Evolutionary conservation across 2,888 invertebrate genomes (phyloP), one percentile per base, ranked within the genome.

Genomic region (Himalopsyche tibetana): DNA sequence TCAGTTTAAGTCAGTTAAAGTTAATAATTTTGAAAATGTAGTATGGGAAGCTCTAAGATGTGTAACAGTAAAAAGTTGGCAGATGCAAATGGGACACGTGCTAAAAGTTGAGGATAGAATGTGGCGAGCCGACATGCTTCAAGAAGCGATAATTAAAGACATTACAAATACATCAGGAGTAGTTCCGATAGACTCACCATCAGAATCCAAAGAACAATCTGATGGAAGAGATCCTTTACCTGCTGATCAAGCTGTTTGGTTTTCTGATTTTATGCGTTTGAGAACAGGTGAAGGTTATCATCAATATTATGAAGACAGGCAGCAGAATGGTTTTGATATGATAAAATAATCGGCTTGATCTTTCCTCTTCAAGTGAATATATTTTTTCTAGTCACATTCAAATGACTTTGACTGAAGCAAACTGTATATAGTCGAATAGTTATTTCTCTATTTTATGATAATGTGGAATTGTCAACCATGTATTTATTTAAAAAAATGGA

Each of bases 251-350:
- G 15, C 83, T 3, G 15, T 42, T 74, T 83, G 83, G 83, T 83
- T 83, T 83, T 63, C 83, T 17, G 83, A 83, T 69, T 83, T 83
- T 45, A 74, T 83, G 74, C 83, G 83, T n/a, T 51, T 83, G 19
- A 83, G 42, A 83, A 42, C 63, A 11, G 83, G 38, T 42, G 69
- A 83, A 36, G 83, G 69, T 63, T 83, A 56, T 40, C 83, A 83
- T 63, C 83, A 83, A 45, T 83, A 83, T 40, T 38, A 40, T 45
- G 83, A 28, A 56, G 83, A 83, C 15, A 36, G 42, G 12, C 83
- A 74, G 9, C 74, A 83, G 19, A 69, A 38, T 74, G 28, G 42
- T 40, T 83, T 17, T 74, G 83, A 83, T 69, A 63, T 83, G 74
- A 19, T 83, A 87, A 81, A 82, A 79, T 69, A 15, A 56, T 40